Evolutionary conservation across 1,140 invertebrate genomes (phyloP).

Genomic region (Drosophila pachea): DNA sequence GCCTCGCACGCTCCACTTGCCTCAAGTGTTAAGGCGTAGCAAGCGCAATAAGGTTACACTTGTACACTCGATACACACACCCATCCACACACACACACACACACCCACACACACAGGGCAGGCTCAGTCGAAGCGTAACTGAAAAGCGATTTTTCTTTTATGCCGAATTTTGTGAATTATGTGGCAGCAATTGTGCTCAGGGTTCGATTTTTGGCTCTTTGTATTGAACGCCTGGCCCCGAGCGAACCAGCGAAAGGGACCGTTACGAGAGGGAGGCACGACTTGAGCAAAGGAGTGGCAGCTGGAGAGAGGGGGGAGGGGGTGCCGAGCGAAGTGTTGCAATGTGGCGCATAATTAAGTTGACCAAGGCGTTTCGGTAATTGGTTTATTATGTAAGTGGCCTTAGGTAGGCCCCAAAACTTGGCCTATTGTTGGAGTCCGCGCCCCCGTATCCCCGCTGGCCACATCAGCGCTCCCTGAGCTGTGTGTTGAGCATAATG

Average conservation of each 20-base stretch:
- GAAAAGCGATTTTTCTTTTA: constrained; percentile 69
- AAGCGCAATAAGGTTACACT: constrained; percentile 33
- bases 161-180: constrained; percentile 62
- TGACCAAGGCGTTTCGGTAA: constrained; percentile 48
- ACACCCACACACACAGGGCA: neutral
- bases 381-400: constrained; percentile 69
- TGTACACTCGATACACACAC: constrained; percentile 14
- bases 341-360: constrained; percentile 63
- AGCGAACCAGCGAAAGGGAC: neutral
- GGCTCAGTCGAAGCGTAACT: constrained; percentile 14
- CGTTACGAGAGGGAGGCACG: neutral
- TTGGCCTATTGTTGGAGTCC: constrained; percentile 37
- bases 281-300: neutral
- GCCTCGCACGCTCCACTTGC: neutral
- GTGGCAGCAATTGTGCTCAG: constrained; percentile 65
- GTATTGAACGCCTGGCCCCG: constrained; percentile 42
- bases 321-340: constrained; percentile 26
- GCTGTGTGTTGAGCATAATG: constrained; percentile 15
- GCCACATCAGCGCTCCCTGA: neutral
- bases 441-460: too few species aligned
- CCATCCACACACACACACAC: constrained; percentile 3
- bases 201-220: constrained; percentile 49
- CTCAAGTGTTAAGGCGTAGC: constrained; percentile 21
- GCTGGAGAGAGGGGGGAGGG: neutral
- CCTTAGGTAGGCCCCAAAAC: constrained; percentile 39